These are phyloP conservation scores for Kryptolebias marmoratus DNA, from an alignment of 2,113 vertebrate species.

Conservation along the genomic window DNA sequence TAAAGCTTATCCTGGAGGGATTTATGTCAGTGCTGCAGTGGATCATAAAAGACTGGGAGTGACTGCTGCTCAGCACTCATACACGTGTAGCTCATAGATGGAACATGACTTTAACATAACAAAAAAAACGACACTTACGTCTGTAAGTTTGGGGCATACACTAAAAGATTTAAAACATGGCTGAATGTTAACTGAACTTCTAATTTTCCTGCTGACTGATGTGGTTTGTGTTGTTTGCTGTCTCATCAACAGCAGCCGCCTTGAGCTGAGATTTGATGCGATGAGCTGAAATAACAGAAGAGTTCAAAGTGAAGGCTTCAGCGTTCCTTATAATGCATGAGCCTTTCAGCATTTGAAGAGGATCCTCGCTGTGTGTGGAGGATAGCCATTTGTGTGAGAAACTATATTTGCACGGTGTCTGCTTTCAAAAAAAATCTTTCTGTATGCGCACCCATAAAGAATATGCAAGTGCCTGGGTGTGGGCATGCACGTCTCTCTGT, in stretches of 20 bases:
- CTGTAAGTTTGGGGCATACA: too few species aligned
- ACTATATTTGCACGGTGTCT: constrained; percentile 10
- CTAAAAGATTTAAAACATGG: background rate
- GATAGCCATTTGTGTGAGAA: constrained; percentile 8
- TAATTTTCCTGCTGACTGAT: constrained; percentile 1
- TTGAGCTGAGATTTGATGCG: background rate
- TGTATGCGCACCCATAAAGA: constrained; percentile 22
- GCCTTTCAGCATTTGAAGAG: constrained; percentile 31
- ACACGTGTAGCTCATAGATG: constrained; percentile 23
- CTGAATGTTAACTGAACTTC: background rate
- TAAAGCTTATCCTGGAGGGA: constrained; percentile 54
- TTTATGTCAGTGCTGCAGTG: constrained; percentile 35
- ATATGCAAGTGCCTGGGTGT: constrained; percentile 11
- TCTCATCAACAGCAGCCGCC: background rate
- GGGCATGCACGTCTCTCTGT: constrained; percentile 26
- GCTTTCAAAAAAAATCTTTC: constrained; percentile 22
- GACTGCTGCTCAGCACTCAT: constrained; percentile 20
- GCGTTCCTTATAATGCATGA: constrained; percentile 3
- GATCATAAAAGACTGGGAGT: constrained; percentile 27
- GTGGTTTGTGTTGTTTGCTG: background rate
- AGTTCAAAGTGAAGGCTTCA: background rate
- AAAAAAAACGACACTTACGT: too few species aligned
- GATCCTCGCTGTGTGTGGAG: constrained; percentile 13
- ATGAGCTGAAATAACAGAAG: background rate
- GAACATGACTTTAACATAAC: background rate